Conservation (phyloP, 2,888 invertebrate genomes). For the Flexamia atlantica region DNA sequence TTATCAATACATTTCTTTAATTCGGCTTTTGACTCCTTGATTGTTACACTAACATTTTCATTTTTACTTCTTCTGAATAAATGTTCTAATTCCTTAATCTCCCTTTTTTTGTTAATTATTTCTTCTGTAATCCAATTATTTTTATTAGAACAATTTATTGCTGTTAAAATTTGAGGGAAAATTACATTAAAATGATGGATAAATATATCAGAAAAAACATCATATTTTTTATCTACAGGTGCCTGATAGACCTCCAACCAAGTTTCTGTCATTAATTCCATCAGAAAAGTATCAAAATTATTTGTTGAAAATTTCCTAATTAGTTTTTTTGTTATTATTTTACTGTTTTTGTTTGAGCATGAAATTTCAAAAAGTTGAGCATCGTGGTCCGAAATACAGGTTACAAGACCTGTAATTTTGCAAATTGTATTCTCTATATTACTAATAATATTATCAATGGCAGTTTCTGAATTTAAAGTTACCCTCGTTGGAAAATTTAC, state of each 20-base stretch:
- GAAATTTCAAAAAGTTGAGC: constrained; percentile 16
- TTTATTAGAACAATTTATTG: not conserved
- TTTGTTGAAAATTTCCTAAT: too few species aligned
- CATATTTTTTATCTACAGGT: too few species aligned
- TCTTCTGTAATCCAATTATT: not conserved
- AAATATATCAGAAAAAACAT: too few species aligned
- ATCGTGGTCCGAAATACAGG: not conserved
- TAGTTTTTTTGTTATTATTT: too few species aligned
- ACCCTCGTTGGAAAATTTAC: constrained; percentile 33
- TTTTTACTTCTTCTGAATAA: not conserved
- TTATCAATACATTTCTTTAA: not conserved
- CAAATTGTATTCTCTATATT: not conserved
- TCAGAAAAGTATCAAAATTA: too few species aligned
- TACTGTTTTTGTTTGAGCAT: too few species aligned
- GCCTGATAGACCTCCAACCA: too few species aligned
- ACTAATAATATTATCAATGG: constrained; percentile 25
- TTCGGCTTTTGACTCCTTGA: not conserved
- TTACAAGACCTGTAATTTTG: constrained; percentile 11
- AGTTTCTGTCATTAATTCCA: too few species aligned
- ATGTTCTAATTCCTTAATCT: not conserved
- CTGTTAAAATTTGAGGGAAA: too few species aligned
- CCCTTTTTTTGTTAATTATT: not conserved
- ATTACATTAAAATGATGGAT: too few species aligned
- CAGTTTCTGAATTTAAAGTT: not conserved
- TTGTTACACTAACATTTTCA: not conserved